Evolutionary conservation across 2,797 vertebrate species (phyloP), one percentile per base, ranked within the genome.

Genomic region (Acridotheres tristis): DNA sequence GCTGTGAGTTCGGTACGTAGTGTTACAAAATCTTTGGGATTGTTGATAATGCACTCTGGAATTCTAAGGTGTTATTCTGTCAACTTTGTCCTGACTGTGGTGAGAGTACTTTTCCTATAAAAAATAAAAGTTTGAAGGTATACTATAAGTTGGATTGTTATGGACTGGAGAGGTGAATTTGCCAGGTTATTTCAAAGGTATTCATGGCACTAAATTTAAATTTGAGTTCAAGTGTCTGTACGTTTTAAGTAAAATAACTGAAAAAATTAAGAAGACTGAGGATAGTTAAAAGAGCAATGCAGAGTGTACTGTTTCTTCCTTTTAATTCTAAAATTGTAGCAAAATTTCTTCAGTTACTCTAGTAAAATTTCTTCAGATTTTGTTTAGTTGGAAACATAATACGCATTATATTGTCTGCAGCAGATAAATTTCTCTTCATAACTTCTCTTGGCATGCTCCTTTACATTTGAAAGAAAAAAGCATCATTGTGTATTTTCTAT

Each of bases 151-250:
- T 82, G n/a, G 19, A 17, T 59, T 73, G 13, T 81, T 73, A 38
- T 0, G 4, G 20, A 72, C 62, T 16, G 9, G 30, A 82, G 32
- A 59, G 38, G 12, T 0, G 0, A 53, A 48, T 66, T 87, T 71
- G 40, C 29, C 10, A 53, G 15, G 7, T 87, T 68, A 51, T 82
- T 78, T 61, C 69, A 36, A 69, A 66, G 26, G 5, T 77, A n/a
- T 85, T 87, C 1, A 0, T 43, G 68, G 32, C 58, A 36, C 8
- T 72, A 43, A 57, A 45, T 83, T 69, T 78, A 75, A 61, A 91
- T 66, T 73, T 87, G 13, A 25, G 5, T 90, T 87, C 8, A 55
- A 13, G 9, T 34, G 8, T 42, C 5, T 51, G 7, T 55, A 18
- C 0, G 0, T 85, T 81, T 58, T 45, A 76, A 92, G 18, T 51